Evolutionary conservation across 1,140 invertebrate genomes (phyloP), one percentile per base, ranked within the genome.

Genomic region (Monochamus saltuarius): DNA sequence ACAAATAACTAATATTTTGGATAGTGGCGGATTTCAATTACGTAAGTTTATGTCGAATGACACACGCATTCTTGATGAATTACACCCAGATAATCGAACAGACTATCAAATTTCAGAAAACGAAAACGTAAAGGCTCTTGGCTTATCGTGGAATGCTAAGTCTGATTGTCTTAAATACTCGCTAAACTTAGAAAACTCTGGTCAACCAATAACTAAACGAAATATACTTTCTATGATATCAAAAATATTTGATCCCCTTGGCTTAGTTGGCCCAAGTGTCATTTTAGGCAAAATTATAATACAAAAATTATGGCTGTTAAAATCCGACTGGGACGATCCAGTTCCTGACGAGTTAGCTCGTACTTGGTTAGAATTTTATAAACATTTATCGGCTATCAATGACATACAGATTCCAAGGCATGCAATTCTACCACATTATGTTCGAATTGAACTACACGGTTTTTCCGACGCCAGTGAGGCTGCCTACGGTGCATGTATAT

Each of bases 251-350:
- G 77, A 80, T 65, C 74, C 72, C 3, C 56, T 77, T 10, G 78
- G 79, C 10, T 74, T 74, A 55, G 45, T 80, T 1, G 65, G 71
- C 1, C 80, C 80, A 14, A 57, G 75, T 0, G 70, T 76, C 1
- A 67, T 81, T 4, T 56, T 19, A 7, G 69, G 71, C 7, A 81
- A 82, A 68, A 73, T 81, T 0, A 57, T 81, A 0, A 72, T 82
- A 13, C 79, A 82, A 69, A 60, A 72, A 35, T 38, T 82, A 4
- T 79, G 78, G 78, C 29, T 55, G 39, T 52, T 22, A 10, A 45
- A 54, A n/a, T 6, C 59, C n/a, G 22, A 17, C 10, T 69, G 56
- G 65, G 59, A 68, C 38, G 51, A 68, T 46, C 11, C 14, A 13
- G 6, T 62, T 11, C 61, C 57, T 38, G 14, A 13, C 9, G 17